Base-by-base conservation (phyloP, 92 coral and sea anemone genomes). In the Actinernus sp. region DNA sequence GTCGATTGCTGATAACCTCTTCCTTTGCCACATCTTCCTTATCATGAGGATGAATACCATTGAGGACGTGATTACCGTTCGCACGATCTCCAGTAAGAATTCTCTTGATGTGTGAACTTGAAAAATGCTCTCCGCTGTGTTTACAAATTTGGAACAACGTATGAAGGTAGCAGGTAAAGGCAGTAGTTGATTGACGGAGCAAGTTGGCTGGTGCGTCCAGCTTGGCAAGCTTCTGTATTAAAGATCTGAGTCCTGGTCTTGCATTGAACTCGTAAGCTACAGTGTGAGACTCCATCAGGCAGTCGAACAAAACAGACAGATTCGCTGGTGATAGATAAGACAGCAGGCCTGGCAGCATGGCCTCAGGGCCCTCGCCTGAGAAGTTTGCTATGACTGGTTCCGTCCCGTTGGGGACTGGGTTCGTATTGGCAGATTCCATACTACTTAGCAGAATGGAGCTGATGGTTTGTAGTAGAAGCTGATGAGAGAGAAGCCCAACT, bases 201-300 rank as follows among this genome's bases (percentile, higher is more conserved):
- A 95, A 89, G 56, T 95, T 95, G 51, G 97, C 97, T 17, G 97
- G 97, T 8, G 93, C 95, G 22, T 89, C 87, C 11, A 95, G 86
- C 43, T 90, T 94, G 17, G 93, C 81, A 17, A 95, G 86, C 72
- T 87, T 95, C 74, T 95, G 99, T 48, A 95, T 91, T 55, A 95
- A 63, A 39, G 97, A 88, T 23, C 99, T 76, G 51, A 95, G 30
- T 30, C 99, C 99, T 2, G 97, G 91, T 7, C 99, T 75, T 26
- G 97, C 91, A 78, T 95, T 95, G 65, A 95, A 95, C 78, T 95
- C 99, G 49, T 91, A 95, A 13, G 99, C 99, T 0, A 91, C 95
- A 1, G 92, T 91, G 65, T 95, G 99, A 0, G 99, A 95, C 67
- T 95, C 99, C 99, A 95, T 95, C 47, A 95, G 65, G 55, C 99